Conservation (phyloP, 2,888 invertebrate genomes). For the Nephrotoma flavescens region DNA sequence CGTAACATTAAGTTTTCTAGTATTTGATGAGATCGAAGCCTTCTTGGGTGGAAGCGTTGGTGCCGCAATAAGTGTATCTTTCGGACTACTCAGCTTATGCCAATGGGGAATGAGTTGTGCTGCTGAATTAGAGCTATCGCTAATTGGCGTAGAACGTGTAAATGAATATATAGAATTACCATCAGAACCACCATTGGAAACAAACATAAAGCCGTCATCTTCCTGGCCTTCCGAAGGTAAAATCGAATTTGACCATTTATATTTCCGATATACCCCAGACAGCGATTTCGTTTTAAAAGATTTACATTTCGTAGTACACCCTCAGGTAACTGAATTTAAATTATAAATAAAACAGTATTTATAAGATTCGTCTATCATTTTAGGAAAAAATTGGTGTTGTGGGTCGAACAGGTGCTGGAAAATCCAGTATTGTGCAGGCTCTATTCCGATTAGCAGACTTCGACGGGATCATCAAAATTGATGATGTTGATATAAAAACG, state of each 20-base stretch:
- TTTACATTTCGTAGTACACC: conserved; percentile 36
- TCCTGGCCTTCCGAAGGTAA: conserved; percentile 48
- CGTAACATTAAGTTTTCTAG: conserved; percentile 48
- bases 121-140: conserved; percentile 66
- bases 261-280: conserved; percentile 44
- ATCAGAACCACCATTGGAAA: conserved; percentile 25
- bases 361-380: not conserved
- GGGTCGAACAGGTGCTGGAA: conserved; percentile 69
- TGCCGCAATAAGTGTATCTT: conserved; percentile 54
- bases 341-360: not conserved
- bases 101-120: conserved; percentile 78
- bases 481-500: conserved; percentile 44
- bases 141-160: conserved; percentile 73
- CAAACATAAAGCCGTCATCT: not conserved
- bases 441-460: conserved; percentile 61
- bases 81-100: conserved; percentile 55
- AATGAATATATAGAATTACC: conserved; percentile 59
- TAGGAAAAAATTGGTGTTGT: conserved; percentile 53
- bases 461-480: conserved; percentile 54
- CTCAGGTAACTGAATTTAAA: not conserved
- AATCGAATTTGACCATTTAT: conserved; percentile 44
- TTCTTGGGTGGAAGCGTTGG: conserved; percentile 35
- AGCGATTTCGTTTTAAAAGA: conserved; percentile 54
- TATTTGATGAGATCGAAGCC: conserved; percentile 25
- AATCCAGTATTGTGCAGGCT: conserved; percentile 54